These are phyloP conservation scores for Oncopodura yosiiana DNA, from an alignment of 1,140 invertebrate species.

Conservation along the genomic window DNA sequence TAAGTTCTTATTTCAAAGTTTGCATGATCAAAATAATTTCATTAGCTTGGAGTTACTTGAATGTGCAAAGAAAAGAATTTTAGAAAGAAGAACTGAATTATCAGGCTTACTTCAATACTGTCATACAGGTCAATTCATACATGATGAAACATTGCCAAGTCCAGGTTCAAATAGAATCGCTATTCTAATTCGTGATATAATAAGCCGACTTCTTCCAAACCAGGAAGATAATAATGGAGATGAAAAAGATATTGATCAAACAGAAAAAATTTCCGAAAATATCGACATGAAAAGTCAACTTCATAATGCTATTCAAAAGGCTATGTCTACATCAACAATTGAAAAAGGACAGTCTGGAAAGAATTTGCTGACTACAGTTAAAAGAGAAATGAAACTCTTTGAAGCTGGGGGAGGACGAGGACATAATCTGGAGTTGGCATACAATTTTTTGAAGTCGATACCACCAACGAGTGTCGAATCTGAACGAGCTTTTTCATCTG, in stretches of 20 bases:
- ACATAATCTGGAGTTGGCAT: not conserved
- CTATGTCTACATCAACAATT: not conserved
- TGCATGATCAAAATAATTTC: not conserved
- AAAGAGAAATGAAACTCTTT: conserved; percentile 7
- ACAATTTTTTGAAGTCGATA: not conserved
- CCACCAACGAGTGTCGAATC: conserved; percentile 6
- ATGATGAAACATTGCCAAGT: not conserved
- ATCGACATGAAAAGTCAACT: not conserved
- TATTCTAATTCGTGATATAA: not conserved
- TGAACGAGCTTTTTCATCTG: conserved; percentile 5
- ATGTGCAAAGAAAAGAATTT: not conserved
- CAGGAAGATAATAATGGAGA: not conserved
- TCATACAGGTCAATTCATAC: not conserved
- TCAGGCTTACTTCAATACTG: not conserved
- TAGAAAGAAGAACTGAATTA: not conserved
- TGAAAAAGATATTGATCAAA: not conserved
- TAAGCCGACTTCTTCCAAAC: not conserved
- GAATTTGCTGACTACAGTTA: not conserved
- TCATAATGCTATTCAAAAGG: not conserved
- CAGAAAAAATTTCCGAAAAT: not conserved
- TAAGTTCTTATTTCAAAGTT: not conserved
- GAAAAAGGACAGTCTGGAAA: not conserved
- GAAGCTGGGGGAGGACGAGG: not conserved
- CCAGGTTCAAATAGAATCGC: not conserved
- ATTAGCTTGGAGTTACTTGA: not conserved